Conservation (phyloP, 1,140 invertebrate species). For the Dendroctonus valens region DNA sequence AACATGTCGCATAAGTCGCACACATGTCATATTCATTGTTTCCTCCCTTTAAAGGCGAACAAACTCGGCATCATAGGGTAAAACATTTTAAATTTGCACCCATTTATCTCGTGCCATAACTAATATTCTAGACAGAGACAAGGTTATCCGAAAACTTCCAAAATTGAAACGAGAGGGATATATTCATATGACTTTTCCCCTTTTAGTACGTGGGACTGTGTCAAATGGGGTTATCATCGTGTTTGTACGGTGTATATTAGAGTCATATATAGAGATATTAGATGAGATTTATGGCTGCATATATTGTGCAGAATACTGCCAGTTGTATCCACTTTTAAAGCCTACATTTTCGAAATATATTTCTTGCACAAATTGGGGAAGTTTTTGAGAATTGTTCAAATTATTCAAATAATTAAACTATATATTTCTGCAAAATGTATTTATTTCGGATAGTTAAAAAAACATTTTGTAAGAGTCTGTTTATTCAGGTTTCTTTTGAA, state of each 20-base stretch:
- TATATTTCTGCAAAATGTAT: too few relatives aligned
- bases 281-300: slow-evolving; percentile 26
- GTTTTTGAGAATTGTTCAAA: too few relatives aligned
- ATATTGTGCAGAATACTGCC: slow-evolving; percentile 15
- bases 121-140: slow-evolving; percentile 28
- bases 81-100: slow-evolving; percentile 36
- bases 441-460: too few relatives aligned
- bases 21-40: slow-evolving; percentile 32
- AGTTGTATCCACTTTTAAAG: not conserved
- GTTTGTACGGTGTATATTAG: slow-evolving; percentile 36
- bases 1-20: slow-evolving; percentile 6
- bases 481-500: too few relatives aligned
- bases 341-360: too few relatives aligned
- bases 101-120: slow-evolving; percentile 34
- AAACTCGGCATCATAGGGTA: slow-evolving; percentile 33
- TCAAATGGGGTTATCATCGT: slow-evolving; percentile 35
- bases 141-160: not conserved
- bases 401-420: too few relatives aligned
- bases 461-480: too few relatives aligned
- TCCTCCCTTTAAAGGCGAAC: slow-evolving; percentile 29
- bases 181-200: slow-evolving; percentile 32
- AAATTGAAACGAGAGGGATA: slow-evolving; percentile 10
- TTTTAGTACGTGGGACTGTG: slow-evolving; percentile 35
- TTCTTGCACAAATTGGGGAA: too few relatives aligned
- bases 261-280: slow-evolving; percentile 32